phyloP scores from a whole-genome alignment of 1,140 invertebrate species.

The Chrysomallon squamiferum region DNA sequence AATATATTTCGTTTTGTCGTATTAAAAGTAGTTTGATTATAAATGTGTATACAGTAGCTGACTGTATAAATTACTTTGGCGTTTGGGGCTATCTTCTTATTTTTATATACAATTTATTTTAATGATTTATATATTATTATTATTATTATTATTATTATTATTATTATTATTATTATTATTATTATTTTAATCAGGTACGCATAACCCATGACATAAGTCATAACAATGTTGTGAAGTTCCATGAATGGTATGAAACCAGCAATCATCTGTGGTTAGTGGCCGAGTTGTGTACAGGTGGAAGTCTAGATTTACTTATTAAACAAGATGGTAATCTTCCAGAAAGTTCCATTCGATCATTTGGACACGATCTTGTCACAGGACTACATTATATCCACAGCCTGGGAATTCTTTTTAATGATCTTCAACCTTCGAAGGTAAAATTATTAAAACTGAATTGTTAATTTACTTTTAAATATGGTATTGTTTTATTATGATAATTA shows the following conservation, averaged over 20 bases:
- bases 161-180: too few relatives aligned
- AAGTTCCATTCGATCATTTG: conserved; percentile 58
- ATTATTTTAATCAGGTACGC: conserved; percentile 56
- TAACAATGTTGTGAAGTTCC: conserved; percentile 61
- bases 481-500: too few relatives aligned
- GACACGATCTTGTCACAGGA: conserved; percentile 57
- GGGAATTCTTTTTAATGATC: conserved; percentile 62
- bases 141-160: too few relatives aligned
- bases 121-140: too few relatives aligned
- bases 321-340: conserved; percentile 62
- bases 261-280: conserved; percentile 64
- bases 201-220: conserved; percentile 63
- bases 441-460: too few relatives aligned
- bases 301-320: conserved; percentile 54
- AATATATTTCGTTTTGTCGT: too few relatives aligned
- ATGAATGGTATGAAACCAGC: conserved; percentile 65
- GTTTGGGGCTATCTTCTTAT: too few relatives aligned
- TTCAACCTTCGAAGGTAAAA: conserved; percentile 59
- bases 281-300: conserved; percentile 64
- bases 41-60: too few relatives aligned
- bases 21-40: too few relatives aligned
- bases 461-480: too few relatives aligned
- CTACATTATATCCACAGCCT: conserved; percentile 62
- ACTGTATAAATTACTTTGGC: too few relatives aligned
- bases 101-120: too few relatives aligned